Conservation (phyloP, 2,797 vertebrate species). For the Rhabdomys pumilio region DNA sequence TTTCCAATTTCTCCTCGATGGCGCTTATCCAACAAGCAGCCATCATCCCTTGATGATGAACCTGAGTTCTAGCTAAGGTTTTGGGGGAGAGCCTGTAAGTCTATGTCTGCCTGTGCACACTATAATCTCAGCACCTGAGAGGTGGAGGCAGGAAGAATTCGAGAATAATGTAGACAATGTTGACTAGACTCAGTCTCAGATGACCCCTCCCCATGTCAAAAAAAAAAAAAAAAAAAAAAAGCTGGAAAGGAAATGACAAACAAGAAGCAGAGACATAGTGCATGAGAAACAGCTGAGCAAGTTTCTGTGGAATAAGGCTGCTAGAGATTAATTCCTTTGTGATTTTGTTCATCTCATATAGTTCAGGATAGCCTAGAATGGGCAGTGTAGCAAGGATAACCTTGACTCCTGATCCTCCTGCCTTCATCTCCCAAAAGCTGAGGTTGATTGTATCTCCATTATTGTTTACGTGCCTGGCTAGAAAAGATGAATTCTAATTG, state of each 20-base stretch:
- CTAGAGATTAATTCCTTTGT: not conserved
- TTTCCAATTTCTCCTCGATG: slow-evolving; percentile 18
- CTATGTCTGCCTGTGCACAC: not conserved
- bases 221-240: not conserved
- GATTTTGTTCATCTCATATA: not conserved
- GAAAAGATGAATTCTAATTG: slow-evolving; percentile 33
- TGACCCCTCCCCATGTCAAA: not conserved
- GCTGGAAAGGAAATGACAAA: not conserved
- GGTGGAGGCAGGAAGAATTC: not conserved
- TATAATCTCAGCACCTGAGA: not conserved
- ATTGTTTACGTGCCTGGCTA: not conserved
- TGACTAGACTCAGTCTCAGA: not conserved
- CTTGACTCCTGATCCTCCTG: not conserved
- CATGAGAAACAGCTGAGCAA: not conserved
- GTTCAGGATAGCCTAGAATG: not conserved
- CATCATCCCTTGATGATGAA: not conserved
- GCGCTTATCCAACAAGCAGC: not conserved
- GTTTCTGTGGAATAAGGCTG: not conserved
- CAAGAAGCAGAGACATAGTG: not conserved
- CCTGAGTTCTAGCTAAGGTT: not conserved
- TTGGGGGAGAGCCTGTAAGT: not conserved
- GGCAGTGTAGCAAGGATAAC: not conserved
- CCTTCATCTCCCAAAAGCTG: not conserved
- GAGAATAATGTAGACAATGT: too few species aligned
- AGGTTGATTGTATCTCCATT: not conserved